Conservation (phyloP, 2,888 invertebrate species). For the Caenorhabditis panamensis region DNA sequence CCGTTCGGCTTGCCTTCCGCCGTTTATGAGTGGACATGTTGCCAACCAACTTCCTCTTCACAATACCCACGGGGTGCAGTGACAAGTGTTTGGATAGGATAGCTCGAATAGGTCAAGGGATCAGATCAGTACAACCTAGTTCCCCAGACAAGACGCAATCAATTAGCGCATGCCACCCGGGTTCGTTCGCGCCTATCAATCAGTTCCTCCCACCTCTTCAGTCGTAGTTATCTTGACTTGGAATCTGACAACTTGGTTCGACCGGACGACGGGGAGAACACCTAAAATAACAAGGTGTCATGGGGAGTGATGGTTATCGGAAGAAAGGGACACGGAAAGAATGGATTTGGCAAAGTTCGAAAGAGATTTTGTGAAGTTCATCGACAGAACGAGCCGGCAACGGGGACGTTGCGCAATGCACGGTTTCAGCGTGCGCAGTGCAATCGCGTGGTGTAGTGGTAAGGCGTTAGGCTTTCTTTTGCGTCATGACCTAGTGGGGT, state of each 20-base stretch:
- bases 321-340: neutral
- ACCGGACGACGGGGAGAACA: neutral
- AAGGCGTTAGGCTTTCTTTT: too few relatives aligned
- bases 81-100: neutral
- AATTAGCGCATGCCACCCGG: too few relatives aligned
- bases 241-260: constrained; percentile 3
- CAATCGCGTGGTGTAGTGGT: too few relatives aligned
- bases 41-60: constrained; percentile 13
- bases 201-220: neutral
- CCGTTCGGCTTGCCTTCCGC: neutral
- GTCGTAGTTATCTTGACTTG: neutral
- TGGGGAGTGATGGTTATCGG: constrained; percentile 3
- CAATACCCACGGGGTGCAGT: neutral
- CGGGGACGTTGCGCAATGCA: too few relatives aligned
- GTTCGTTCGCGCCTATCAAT: too few relatives aligned
- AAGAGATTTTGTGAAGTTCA: too few relatives aligned
- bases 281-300: constrained; percentile 14
- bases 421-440: too few relatives aligned
- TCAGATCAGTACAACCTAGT: too few relatives aligned
- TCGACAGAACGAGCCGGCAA: too few relatives aligned
- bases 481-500: too few relatives aligned
- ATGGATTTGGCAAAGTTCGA: constrained; percentile 12
- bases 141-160: too few relatives aligned
- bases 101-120: too few relatives aligned
- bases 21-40: constrained; percentile 11